phyloP scores from a whole-genome alignment of 2,797 vertebrate species.

The Pangasius larnaudii region DNA sequence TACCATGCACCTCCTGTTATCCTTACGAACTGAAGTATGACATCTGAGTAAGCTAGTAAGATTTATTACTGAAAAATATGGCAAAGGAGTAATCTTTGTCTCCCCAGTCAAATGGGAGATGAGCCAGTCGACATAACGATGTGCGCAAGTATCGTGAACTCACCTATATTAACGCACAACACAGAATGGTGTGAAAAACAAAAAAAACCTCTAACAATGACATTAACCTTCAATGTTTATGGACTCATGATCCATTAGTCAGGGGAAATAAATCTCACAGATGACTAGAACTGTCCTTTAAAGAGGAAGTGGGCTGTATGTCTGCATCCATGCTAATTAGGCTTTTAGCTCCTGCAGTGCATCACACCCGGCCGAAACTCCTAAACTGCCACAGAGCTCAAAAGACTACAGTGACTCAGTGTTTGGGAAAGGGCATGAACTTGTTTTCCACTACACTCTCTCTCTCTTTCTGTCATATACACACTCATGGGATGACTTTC shows the following conservation, averaged over 20 bases:
- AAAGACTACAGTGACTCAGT: conserved; percentile 1
- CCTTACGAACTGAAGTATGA: neutral
- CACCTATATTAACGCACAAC: neutral
- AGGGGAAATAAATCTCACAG: conserved; percentile 19
- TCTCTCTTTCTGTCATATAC: neutral
- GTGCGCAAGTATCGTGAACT: neutral
- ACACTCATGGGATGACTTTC: neutral
- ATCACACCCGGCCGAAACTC: neutral
- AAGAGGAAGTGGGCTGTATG: conserved; percentile 11
- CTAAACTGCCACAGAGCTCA: neutral
- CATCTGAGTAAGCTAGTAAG: no score
- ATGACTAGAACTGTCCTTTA: conserved; percentile 7
- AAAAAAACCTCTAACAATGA: neutral
- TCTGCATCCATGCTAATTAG: conserved; percentile 12
- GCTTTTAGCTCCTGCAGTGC: conserved; percentile 13
- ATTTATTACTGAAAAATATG: no score
- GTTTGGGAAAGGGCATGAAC: conserved; percentile 17
- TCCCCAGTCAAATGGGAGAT: neutral
- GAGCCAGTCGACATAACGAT: neutral
- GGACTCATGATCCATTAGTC: conserved; percentile 11
- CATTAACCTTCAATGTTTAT: conserved; percentile 8
- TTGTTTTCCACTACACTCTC: neutral
- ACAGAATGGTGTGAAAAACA: neutral
- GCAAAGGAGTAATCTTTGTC: no score
- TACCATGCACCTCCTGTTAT: neutral